phyloP scores from a whole-genome alignment of 2,113 vertebrate genomes.

The Oriolus oriolus region DNA sequence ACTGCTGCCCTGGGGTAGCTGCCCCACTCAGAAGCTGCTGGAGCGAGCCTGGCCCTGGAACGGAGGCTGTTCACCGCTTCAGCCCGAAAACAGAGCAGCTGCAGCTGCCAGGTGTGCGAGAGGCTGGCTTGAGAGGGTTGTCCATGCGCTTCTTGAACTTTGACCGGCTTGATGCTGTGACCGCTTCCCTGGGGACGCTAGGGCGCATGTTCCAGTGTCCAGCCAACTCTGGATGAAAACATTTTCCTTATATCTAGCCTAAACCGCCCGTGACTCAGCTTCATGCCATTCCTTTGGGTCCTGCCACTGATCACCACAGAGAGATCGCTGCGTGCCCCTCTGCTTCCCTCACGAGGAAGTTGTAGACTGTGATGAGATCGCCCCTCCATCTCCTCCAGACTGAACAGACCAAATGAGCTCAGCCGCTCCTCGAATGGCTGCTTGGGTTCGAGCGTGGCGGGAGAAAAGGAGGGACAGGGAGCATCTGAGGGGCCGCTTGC shows the following conservation, averaged over 20 bases:
- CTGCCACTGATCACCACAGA: not conserved
- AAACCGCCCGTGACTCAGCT: not conserved
- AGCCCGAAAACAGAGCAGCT: rapidly evolving
- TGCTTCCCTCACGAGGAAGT: not conserved
- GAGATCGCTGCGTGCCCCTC: not conserved
- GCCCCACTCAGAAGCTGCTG: not conserved
- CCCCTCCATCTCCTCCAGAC: not conserved
- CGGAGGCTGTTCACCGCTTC: rapidly evolving
- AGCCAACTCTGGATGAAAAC: not conserved
- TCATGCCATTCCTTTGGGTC: not conserved
- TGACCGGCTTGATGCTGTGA: not conserved
- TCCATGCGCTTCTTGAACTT: not conserved
- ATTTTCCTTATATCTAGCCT: not conserved
- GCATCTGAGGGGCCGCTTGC: rapidly evolving
- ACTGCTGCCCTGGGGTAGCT: no score
- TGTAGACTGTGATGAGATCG: no score
- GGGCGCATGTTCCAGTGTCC: not conserved
- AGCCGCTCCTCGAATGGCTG: not conserved
- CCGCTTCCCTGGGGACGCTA: not conserved
- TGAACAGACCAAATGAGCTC: no score
- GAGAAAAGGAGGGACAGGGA: no score
- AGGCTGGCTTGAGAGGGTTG: no score
- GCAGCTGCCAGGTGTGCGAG: no score
- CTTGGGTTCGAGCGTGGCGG: rapidly evolving
- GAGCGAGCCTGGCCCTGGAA: not conserved